Evolutionary conservation across 2,797 vertebrate species (phyloP).

Genomic region (Simalia tracyae): DNA sequence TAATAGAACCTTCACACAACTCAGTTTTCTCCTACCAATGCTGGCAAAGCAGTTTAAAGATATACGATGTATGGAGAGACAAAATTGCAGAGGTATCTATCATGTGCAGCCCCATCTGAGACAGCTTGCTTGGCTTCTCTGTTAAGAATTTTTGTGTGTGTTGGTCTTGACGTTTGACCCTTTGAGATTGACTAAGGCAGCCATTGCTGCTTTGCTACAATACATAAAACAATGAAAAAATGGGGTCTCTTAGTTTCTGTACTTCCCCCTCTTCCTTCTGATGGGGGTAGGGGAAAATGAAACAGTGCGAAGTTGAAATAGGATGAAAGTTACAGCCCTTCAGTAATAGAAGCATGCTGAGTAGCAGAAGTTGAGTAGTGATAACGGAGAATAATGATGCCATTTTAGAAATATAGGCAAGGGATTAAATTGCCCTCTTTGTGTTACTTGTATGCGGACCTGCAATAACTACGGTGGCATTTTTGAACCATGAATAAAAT

Average conservation of each 20-base stretch:
- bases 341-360: slow-evolving; percentile 17
- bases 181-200: neutral
- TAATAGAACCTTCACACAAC: neutral
- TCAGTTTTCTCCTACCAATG: neutral
- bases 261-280: neutral
- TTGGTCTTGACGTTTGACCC: neutral
- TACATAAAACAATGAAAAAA: neutral
- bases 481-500: slow-evolving; percentile 27
- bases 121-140: neutral
- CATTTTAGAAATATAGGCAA: slow-evolving; percentile 35
- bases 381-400: slow-evolving; percentile 32
- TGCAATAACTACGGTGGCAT: slow-evolving; percentile 4
- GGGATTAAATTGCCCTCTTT: slow-evolving; percentile 28
- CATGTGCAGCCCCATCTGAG: neutral
- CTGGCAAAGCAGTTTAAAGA: neutral
- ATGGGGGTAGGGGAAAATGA: neutral
- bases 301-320: slow-evolving; percentile 12
- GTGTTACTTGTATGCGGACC: neutral
- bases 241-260: neutral
- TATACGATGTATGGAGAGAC: neutral
- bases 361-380: slow-evolving; percentile 14
- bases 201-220: neutral
- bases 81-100: neutral
- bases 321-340: slow-evolving; percentile 24
- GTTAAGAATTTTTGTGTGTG: neutral